Base-by-base conservation (phyloP, 2,888 invertebrate genomes). In the Chrysolina haemoptera region DNA sequence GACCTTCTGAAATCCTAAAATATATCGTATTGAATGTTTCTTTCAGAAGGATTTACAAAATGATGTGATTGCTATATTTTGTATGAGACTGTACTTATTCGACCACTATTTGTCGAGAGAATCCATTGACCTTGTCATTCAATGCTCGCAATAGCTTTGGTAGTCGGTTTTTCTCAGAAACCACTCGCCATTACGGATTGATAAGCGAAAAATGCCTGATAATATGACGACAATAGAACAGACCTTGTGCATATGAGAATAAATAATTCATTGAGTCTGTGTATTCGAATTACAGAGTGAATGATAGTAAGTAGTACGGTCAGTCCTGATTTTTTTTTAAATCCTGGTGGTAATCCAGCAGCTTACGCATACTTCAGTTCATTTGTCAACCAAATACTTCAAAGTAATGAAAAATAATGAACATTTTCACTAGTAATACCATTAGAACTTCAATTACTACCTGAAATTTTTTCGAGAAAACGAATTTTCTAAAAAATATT, bases 161-260 rank as follows among this genome's bases (percentile, higher is more conserved):
- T 53, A 53, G 53, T 53, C 53, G 53, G 20, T 53, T 11, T 59
- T 59, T 59, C 59, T 59, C 59, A 9, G 59, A 59, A 59, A 18
- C 35, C n/a, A 12, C 22, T 27, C 14, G 11, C n/a, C 16, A 59
- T 59, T 22, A 35, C n/a, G 22, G 12, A 27, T 59, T 59, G 59
- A 59, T 59, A 59, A 59, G 59, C 59, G 27, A 59, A 59, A 59
- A 59, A 55, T 22, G 55, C 6, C 6, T 55, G 55, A 55, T 27
- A 35, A n/a, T 59, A 59, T 20, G 20, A 53, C 18, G 53, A 53
- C 20, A 53, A 53, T 59, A 59, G 22, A 59, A 35, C 27, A 59
- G 59, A 59, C 59, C 59, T 59, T 59, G 59, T 59, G 59, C 35
- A n/a, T 59, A 59, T 59, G 59, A 11, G 35, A 35, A 46, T 46